phyloP scores from a whole-genome alignment of 2,113 vertebrate species.

The Microcebus griseorufus region DNA sequence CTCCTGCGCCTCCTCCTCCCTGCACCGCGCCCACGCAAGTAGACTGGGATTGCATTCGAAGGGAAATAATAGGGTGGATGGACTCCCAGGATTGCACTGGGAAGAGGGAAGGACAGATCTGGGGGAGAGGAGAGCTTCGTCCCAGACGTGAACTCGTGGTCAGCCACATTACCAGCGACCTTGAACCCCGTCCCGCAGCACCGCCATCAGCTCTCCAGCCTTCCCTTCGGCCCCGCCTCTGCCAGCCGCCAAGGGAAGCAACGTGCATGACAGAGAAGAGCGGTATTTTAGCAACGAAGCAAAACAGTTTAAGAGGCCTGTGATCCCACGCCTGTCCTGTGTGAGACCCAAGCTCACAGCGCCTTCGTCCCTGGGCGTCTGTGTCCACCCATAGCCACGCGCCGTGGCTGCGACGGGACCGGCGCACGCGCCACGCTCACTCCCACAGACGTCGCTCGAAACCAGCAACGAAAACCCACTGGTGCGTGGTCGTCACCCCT shows the following conservation, averaged over 20 bases:
- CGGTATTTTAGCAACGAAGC: background rate
- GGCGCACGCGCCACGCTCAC: background rate
- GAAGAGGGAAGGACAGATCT: background rate
- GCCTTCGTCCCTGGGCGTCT: background rate
- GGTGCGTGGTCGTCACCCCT: background rate
- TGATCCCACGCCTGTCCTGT: background rate
- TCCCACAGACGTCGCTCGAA: background rate
- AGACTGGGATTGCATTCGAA: background rate
- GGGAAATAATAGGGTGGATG: background rate
- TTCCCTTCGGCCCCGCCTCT: background rate
- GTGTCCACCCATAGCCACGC: background rate
- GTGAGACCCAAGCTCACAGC: fast-evolving
- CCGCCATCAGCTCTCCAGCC: background rate
- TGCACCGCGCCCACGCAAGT: fast-evolving
- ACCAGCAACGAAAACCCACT: background rate
- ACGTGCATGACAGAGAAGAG: background rate
- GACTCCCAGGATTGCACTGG: background rate
- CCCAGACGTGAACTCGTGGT: background rate
- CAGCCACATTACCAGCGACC: background rate
- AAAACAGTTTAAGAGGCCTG: background rate
- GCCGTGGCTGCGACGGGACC: background rate
- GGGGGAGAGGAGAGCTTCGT: background rate
- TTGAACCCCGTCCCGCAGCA: fast-evolving
- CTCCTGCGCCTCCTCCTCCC: no score
- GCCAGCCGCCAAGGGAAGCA: background rate